Conservation (phyloP, 1,140 invertebrate species). For the Scaptomyza pallida region DNA sequence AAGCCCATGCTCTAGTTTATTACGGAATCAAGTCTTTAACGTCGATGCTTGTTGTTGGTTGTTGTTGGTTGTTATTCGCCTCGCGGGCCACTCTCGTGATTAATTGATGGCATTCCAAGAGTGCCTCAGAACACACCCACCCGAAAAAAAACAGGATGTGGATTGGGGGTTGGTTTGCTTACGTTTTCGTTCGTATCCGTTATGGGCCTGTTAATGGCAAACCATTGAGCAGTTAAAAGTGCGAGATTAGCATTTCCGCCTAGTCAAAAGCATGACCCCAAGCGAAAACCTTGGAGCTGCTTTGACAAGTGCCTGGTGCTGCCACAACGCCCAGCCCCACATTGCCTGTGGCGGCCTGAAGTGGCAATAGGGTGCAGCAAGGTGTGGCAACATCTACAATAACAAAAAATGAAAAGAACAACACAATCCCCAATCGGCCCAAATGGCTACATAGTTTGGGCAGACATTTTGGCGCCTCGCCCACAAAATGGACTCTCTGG, state of each 20-base stretch:
- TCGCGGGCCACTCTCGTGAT: conserved; percentile 65
- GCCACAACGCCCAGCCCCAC: neutral
- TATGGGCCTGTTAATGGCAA: conserved; percentile 64
- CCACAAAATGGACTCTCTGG: neutral
- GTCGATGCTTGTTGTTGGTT: conserved; percentile 17
- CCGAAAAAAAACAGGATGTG: neutral
- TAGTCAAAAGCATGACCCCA: conserved; percentile 25
- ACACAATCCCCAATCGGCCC: neutral
- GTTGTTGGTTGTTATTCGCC: conserved; percentile 33
- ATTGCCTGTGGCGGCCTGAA: conserved; percentile 16
- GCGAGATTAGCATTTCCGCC: conserved; percentile 59
- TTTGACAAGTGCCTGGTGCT: conserved; percentile 29
- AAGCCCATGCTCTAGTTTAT: conserved; percentile 3
- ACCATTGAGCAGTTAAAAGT: conserved; percentile 69
- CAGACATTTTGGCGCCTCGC: conserved; percentile 40
- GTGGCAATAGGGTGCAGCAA: conserved; percentile 24
- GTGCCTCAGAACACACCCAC: conserved; percentile 35
- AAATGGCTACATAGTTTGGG: neutral
- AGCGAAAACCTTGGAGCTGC: conserved; percentile 16
- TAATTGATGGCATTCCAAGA: conserved; percentile 64
- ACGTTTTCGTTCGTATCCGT: conserved; percentile 45
- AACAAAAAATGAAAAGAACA: neutral
- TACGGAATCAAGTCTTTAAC: conserved; percentile 32
- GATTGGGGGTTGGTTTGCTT: neutral
- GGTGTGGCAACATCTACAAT: conserved; percentile 24